phyloP scores from a whole-genome alignment of 2,113 vertebrate species.

The Setophaga petechia region DNA sequence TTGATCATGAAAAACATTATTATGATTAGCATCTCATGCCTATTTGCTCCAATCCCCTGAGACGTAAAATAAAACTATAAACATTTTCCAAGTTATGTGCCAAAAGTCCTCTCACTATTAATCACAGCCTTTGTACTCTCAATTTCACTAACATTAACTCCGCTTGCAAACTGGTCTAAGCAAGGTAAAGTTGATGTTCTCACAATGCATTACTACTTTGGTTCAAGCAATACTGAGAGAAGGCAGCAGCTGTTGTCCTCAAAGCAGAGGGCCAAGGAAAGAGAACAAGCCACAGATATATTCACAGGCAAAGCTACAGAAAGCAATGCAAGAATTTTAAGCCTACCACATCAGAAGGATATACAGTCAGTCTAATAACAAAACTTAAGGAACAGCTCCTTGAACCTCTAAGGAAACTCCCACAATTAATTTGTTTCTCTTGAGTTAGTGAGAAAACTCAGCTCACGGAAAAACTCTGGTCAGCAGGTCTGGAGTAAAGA shows the following conservation, averaged over 20 bases:
- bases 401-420: neutral
- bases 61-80: neutral
- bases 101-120: neutral
- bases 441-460: neutral
- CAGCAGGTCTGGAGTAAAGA: neutral
- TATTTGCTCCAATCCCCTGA: neutral
- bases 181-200: neutral
- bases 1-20: constrained; percentile 2
- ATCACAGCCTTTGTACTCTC: neutral
- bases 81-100: neutral
- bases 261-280: neutral
- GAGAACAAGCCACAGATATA: neutral
- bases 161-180: neutral
- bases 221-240: neutral
- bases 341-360: neutral
- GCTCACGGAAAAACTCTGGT: neutral
- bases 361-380: neutral
- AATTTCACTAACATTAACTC: neutral
- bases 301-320: neutral
- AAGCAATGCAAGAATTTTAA: neutral
- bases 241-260: neutral
- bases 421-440: neutral
- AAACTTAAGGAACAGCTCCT: neutral
- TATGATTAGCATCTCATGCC: neutral
- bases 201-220: neutral